Evolutionary conservation across 2,888 invertebrate species (phyloP).

Genomic region (Drosophila paranaensis): DNA sequence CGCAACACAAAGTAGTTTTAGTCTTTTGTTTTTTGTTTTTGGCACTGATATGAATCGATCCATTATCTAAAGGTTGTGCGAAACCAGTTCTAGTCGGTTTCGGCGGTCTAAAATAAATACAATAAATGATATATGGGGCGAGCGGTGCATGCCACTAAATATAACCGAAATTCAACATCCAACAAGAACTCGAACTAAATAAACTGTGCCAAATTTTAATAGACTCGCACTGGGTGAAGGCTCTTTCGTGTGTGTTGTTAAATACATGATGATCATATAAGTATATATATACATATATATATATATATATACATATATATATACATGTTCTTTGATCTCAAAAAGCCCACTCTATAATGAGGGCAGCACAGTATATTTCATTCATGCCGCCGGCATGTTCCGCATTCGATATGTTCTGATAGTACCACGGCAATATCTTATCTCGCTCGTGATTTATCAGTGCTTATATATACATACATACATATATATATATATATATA

Average conservation of each 20-base stretch:
- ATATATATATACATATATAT: neutral
- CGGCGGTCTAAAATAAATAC: constrained; percentile 2
- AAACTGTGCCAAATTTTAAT: constrained; percentile 65
- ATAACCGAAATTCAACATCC: constrained; percentile 25
- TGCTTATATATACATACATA: neutral
- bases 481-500: neutral
- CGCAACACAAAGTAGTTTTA: constrained; percentile 25
- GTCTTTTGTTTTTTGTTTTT: neutral
- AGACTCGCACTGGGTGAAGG: constrained; percentile 70
- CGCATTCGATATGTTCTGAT: constrained; percentile 11
- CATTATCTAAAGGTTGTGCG: constrained; percentile 40
- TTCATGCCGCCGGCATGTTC: constrained; percentile 48
- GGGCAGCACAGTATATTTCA: constrained; percentile 39
- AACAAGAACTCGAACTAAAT: constrained; percentile 10
- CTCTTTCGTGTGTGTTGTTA: constrained; percentile 37
- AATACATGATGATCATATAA: constrained; percentile 8
- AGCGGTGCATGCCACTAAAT: constrained; percentile 30
- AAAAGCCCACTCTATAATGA: constrained; percentile 4
- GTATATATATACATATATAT: neutral
- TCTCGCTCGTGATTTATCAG: constrained; percentile 44
- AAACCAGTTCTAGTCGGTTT: constrained; percentile 40
- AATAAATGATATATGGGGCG: constrained; percentile 27
- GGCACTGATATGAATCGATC: constrained; percentile 48
- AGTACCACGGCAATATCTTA: constrained; percentile 50
- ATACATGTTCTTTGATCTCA: neutral